Conservation (phyloP, 2,888 invertebrate genomes). For the Automeris io region DNA sequence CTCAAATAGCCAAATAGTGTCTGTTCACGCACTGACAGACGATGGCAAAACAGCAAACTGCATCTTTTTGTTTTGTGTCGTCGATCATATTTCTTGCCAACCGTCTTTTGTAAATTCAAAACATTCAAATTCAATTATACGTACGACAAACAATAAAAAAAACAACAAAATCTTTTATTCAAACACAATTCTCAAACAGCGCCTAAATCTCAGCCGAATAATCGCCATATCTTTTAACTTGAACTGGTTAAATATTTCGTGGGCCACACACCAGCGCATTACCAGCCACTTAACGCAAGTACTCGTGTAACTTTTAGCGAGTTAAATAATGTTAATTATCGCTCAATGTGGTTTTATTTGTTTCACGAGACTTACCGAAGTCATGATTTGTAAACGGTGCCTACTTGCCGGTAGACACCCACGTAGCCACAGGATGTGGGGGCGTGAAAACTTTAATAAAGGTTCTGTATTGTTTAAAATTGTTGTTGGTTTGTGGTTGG, state of each 20-base stretch:
- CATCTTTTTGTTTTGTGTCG: no score
- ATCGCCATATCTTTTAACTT: neutral
- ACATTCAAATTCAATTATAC: no score
- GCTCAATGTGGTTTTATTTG: constrained; percentile 2
- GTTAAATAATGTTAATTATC: constrained; percentile 3
- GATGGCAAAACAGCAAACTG: no score
- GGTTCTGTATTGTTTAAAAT: neutral
- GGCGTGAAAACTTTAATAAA: neutral
- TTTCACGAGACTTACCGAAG: neutral
- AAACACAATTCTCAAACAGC: no score
- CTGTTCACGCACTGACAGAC: no score
- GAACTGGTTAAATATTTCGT: neutral
- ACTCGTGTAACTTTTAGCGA: constrained; percentile 2
- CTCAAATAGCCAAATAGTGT: no score
- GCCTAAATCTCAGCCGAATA: no score
- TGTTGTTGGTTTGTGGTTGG: no score
- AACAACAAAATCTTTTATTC: no score
- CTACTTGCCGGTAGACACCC: neutral
- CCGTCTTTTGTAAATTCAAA: no score
- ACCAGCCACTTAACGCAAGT: constrained; percentile 1
- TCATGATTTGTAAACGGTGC: neutral
- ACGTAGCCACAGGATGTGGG: neutral
- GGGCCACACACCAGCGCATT: constrained; percentile 1
- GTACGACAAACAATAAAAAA: no score
- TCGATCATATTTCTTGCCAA: no score